phyloP scores from a whole-genome alignment of 1,140 invertebrate genomes.

The Campoletis sonorensis region DNA sequence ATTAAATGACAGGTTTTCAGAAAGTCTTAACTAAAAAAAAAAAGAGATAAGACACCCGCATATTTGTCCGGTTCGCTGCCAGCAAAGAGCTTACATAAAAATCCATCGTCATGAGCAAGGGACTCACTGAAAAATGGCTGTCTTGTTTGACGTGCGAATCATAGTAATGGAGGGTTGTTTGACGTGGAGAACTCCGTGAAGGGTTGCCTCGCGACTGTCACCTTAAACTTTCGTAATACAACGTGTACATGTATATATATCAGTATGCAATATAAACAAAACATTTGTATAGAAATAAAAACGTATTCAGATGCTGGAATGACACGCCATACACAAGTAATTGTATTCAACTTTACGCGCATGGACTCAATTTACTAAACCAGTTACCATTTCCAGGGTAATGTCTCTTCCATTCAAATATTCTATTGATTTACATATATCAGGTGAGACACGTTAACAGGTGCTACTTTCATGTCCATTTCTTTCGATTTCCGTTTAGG shows the following conservation, averaged over 20 bases:
- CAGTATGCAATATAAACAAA: no score
- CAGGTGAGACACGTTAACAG: background rate
- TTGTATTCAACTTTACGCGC: background rate
- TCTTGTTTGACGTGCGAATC: conserved; percentile 25
- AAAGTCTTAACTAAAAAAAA: background rate
- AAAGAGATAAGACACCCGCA: background rate
- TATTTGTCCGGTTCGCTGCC: conserved; percentile 22
- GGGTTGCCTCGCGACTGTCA: background rate
- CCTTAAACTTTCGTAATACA: background rate
- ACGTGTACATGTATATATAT: background rate
- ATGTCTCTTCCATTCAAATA: background rate
- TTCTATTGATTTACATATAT: background rate
- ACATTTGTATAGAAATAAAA: background rate
- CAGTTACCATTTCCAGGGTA: background rate
- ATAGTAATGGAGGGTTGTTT: conserved; percentile 15
- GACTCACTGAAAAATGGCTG: conserved; percentile 18
- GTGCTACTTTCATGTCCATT: background rate
- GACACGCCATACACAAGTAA: background rate
- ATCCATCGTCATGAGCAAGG: background rate
- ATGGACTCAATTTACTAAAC: background rate
- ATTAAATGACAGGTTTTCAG: conserved; percentile 28
- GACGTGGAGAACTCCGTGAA: background rate
- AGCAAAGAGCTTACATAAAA: conserved; percentile 2
- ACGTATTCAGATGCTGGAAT: background rate
- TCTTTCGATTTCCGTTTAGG: no score